Conservation (phyloP, 2,113 vertebrate genomes). For the Sula dactylatra region DNA sequence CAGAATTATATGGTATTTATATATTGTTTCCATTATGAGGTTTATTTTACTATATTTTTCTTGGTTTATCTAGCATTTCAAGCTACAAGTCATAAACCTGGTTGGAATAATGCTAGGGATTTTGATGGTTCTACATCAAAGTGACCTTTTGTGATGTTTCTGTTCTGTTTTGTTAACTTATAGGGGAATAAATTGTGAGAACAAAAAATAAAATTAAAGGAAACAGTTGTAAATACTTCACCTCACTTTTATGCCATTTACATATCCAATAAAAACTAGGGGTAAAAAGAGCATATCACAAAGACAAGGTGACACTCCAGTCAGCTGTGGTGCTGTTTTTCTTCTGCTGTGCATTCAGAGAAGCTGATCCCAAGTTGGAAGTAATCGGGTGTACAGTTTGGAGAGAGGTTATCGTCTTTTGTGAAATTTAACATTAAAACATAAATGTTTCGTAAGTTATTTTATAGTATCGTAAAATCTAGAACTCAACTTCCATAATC, state of each 20-base stretch:
- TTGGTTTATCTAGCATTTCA: conserved; percentile 41
- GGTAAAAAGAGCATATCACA: not conserved
- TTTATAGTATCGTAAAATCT: not conserved
- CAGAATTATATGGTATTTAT: conserved; percentile 7
- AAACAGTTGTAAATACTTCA: not conserved
- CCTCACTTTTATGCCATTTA: not conserved
- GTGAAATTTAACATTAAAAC: not conserved
- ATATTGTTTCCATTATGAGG: not conserved
- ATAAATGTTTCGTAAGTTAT: not conserved
- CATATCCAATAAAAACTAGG: not conserved
- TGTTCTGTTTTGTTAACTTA: not conserved
- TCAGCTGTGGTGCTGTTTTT: not conserved
- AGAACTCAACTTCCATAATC: not conserved
- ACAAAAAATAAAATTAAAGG: not conserved
- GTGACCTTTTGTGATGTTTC: conserved; percentile 43
- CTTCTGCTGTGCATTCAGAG: not conserved
- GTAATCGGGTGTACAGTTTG: not conserved
- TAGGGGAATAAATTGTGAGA: not conserved
- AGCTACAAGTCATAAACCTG: conserved; percentile 16
- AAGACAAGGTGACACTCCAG: not conserved
- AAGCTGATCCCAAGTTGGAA: not conserved
- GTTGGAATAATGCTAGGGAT: not conserved
- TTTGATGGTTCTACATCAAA: conserved; percentile 23
- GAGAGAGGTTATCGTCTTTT: not conserved
- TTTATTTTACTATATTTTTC: conserved; percentile 28